phyloP scores from a whole-genome alignment of 2,797 vertebrate species.

The Morus bassanus region DNA sequence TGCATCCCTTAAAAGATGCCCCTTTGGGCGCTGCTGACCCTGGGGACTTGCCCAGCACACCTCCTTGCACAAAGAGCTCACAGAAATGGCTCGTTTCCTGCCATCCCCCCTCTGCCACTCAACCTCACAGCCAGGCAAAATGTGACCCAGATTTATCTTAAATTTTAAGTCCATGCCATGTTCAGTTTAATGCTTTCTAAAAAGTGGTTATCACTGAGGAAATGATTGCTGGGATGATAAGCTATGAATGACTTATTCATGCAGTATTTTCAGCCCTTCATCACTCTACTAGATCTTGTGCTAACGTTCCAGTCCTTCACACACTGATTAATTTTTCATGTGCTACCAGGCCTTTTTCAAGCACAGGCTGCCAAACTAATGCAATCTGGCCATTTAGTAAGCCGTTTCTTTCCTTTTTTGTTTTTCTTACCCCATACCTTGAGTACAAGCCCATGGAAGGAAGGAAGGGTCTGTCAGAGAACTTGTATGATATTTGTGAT shows the following conservation, averaged over 20 bases:
- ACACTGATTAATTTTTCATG: slow-evolving; percentile 9
- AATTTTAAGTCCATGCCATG: background rate
- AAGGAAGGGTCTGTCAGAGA: slow-evolving; percentile 60
- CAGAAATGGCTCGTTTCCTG: background rate
- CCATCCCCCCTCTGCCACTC: background rate
- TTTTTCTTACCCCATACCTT: slow-evolving; percentile 51
- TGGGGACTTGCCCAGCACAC: background rate
- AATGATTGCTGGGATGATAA: slow-evolving; percentile 40
- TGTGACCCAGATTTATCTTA: background rate
- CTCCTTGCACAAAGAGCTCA: slow-evolving; percentile 10
- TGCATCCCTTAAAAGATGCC: background rate
- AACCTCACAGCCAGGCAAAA: background rate
- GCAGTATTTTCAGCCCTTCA: slow-evolving; percentile 18
- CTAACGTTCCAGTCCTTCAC: slow-evolving; percentile 1
- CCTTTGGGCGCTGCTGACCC: background rate
- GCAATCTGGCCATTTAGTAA: slow-evolving; percentile 1
- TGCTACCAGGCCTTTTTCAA: slow-evolving; percentile 23
- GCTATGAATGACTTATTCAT: slow-evolving; percentile 55
- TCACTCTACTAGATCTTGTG: background rate
- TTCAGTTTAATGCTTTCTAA: slow-evolving; percentile 35
- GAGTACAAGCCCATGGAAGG: slow-evolving; percentile 45
- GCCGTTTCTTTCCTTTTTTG: slow-evolving; percentile 45
- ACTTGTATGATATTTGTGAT: slow-evolving; percentile 26
- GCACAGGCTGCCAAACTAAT: slow-evolving; percentile 23
- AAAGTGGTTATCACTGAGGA: slow-evolving; percentile 10